These are phyloP conservation scores for Druceiella hillmani DNA, from an alignment of 2,888 invertebrate genomes.

Conservation along the genomic window DNA sequence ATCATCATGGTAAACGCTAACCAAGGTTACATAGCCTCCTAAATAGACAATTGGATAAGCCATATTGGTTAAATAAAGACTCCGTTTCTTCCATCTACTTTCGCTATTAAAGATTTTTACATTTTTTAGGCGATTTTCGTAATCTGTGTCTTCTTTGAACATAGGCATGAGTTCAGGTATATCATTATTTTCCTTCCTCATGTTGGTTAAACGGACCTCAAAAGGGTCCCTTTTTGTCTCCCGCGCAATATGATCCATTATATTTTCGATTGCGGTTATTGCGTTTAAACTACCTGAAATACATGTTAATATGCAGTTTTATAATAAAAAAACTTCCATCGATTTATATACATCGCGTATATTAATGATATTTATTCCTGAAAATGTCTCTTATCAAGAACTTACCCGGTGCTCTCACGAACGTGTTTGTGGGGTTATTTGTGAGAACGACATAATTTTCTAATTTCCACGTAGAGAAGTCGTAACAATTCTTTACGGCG, in stretches of 20 bases:
- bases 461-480: conserved; percentile 39
- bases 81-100: conserved; percentile 79
- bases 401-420: conserved; percentile 62
- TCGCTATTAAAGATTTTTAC: conserved; percentile 56
- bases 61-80: conserved; percentile 62
- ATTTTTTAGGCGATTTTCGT: conserved; percentile 47
- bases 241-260: conserved; percentile 63
- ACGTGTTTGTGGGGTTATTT: conserved; percentile 60
- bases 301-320: no score
- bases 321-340: no score
- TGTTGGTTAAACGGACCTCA: conserved; percentile 52
- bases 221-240: conserved; percentile 52
- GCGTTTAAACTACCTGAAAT: conserved; percentile 63
- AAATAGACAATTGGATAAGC: conserved; percentile 54
- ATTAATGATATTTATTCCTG: no score
- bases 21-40: conserved; percentile 52
- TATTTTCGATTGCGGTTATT: conserved; percentile 54
- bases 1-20: conserved; percentile 66
- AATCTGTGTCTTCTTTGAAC: conserved; percentile 46
- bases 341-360: no score
- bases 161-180: conserved; percentile 46
- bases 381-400: no score
- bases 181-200: conserved; percentile 32
- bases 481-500: conserved; percentile 56
- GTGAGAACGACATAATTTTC: conserved; percentile 48